These are phyloP conservation scores for Neodiprion pinetum DNA, from an alignment of 1,140 invertebrate genomes.

Conservation along the genomic window DNA sequence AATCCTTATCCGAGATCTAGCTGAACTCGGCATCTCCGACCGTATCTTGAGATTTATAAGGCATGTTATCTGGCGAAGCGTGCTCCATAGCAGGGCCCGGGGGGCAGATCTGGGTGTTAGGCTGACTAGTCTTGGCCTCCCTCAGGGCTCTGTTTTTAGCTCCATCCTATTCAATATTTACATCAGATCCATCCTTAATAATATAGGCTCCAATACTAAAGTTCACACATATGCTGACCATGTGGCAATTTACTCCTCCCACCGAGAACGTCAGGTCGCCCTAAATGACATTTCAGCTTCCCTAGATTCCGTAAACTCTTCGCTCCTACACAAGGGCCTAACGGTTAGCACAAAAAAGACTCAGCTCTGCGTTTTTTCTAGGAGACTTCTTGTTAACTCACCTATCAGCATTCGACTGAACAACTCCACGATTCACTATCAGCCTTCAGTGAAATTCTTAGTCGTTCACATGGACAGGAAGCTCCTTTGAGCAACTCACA, in stretches of 20 bases:
- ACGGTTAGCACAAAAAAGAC: not conserved
- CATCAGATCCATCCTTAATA: not conserved
- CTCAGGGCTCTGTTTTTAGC: not conserved
- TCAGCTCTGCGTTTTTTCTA: not conserved
- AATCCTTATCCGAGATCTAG: slow-evolving; percentile 9
- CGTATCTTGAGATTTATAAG: not conserved
- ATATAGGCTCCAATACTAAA: not conserved
- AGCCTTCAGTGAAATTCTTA: not conserved
- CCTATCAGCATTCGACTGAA: not conserved
- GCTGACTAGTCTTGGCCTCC: not conserved
- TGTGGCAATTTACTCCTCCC: not conserved
- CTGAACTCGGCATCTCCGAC: not conserved
- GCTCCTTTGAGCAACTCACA: slow-evolving; percentile 12
- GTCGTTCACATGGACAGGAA: not conserved
- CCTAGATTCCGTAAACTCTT: not conserved
- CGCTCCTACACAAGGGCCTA: not conserved
- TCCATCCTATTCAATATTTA: not conserved
- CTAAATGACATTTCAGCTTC: not conserved
- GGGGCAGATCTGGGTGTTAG: not conserved
- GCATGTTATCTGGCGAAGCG: not conserved
- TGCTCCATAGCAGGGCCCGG: not conserved
- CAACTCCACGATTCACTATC: not conserved
- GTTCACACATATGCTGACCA: not conserved
- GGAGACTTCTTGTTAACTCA: not conserved
- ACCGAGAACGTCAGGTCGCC: not conserved